Evolutionary conservation across 1,140 invertebrate genomes (phyloP), one percentile per base, ranked within the genome.

Genomic region (Sarcophaga peregrina): DNA sequence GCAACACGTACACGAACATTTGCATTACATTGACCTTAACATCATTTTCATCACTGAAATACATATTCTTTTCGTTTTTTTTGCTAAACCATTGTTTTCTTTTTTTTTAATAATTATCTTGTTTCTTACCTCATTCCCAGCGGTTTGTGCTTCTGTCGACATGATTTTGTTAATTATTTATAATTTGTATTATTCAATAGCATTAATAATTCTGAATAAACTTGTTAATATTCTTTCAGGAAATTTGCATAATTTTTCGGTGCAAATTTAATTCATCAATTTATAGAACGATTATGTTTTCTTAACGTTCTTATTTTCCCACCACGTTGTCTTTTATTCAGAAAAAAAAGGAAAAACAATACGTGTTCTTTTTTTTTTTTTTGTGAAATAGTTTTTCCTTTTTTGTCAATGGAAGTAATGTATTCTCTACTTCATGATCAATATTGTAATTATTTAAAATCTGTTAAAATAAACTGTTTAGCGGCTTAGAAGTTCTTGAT

Each of bases 111-210:
- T n/a, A 20, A 37, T 37, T 37, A 37, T 37, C 25, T 1, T 20
- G 46, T 11, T 3, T 80, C 83, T 81, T 76, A 83, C 83, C 83
- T 81, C 81, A 37, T 73, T 62, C 73, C 74, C 81, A 15, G 80
- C 54, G 62, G 83, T 78, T 81, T 82, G 81, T 76, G 73, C 83
- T 58, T 84, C 73, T 17, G n/a, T 74, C 50, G 83, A 80, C 83
- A 84, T 84, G 15, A 48, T 82, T 62, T 20, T 47, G 5, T 47
- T 37, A 11, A 45, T 5, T 47, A 37, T 9, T 72, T 72, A 25
- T 20, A 72, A 45, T 78, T 17, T 78, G 25, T 78, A 17, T 52
- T 50, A 78, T 8, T 78, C 47, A 76, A 50, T 48, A 76, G 17
- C 50, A 25, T 47, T 47, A 17, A 48, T 68, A 68, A 68, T 20